Conservation (phyloP, 2,888 invertebrate genomes). For the Drosophila neutralis region DNA sequence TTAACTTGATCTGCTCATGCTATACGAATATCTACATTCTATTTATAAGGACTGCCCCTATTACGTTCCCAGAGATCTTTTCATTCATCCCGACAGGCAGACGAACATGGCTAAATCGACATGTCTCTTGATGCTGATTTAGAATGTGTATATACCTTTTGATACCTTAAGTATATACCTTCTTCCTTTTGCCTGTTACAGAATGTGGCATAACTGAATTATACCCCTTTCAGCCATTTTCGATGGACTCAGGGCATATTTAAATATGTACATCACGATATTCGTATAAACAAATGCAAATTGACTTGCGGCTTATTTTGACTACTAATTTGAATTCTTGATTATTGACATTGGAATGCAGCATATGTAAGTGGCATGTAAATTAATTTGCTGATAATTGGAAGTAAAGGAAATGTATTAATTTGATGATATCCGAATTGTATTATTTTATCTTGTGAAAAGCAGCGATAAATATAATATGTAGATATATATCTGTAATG, state of each 20-base stretch:
- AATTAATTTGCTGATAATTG: constrained; percentile 57
- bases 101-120: background rate
- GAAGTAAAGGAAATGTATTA: constrained; percentile 17
- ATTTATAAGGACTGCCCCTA: background rate
- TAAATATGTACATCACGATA: background rate
- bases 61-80: background rate
- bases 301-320: constrained; percentile 25
- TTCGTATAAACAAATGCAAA: background rate
- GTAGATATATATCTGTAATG: background rate
- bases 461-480: background rate
- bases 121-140: background rate
- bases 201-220: background rate
- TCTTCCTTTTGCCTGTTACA: background rate
- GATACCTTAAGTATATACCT: too few relatives aligned
- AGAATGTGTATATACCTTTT: background rate
- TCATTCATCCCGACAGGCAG: background rate
- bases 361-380: constrained; percentile 17
- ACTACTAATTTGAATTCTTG: constrained; percentile 31
- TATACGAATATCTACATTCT: background rate
- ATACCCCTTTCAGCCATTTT: background rate
- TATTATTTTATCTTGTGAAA: background rate
- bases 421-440: background rate
- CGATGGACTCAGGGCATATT: background rate
- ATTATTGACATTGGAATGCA: constrained; percentile 20
- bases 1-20: background rate